Evolutionary conservation across 2,797 vertebrate species (phyloP).

Genomic region (Mionectes olivaceus): DNA sequence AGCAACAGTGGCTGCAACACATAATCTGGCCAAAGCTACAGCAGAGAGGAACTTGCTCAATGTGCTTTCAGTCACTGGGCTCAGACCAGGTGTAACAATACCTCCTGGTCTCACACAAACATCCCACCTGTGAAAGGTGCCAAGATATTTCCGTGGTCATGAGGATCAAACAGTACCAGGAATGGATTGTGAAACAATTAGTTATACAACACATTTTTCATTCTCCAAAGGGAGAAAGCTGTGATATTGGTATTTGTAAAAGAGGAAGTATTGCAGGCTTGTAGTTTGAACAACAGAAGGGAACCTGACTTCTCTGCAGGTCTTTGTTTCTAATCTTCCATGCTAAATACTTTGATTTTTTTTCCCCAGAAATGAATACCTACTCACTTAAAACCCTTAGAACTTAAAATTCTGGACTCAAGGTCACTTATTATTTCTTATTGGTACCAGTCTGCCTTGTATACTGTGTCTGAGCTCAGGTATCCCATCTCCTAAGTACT

Average conservation of each 20-base stretch:
- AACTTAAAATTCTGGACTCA: not conserved
- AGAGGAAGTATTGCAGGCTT: not conserved
- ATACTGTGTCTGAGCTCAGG: not conserved
- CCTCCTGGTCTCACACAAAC: not conserved
- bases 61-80: not conserved
- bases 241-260: not conserved
- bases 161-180: conserved; percentile 25
- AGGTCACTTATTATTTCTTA: not conserved
- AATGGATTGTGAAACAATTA: conserved; percentile 61
- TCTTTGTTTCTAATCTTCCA: not conserved
- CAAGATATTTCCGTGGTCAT: conserved; percentile 40
- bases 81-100: not conserved
- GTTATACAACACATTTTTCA: not conserved
- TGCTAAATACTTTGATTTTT: not conserved
- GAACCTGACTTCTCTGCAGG: not conserved
- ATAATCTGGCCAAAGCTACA: not conserved
- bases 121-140: not conserved
- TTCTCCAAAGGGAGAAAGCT: not conserved
- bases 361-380: accelerated
- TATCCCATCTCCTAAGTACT: not conserved
- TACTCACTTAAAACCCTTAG: not conserved
- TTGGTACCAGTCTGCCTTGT: not conserved
- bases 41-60: conserved; percentile 28
- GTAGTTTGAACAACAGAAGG: not conserved
- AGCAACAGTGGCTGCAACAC: not conserved